A percentile compares a stretch with the other conserved stretches of the same genome.
Evolutionary conservation across 2,888 invertebrate species (phyloP).

Genomic region (Molanna angustata): DNA sequence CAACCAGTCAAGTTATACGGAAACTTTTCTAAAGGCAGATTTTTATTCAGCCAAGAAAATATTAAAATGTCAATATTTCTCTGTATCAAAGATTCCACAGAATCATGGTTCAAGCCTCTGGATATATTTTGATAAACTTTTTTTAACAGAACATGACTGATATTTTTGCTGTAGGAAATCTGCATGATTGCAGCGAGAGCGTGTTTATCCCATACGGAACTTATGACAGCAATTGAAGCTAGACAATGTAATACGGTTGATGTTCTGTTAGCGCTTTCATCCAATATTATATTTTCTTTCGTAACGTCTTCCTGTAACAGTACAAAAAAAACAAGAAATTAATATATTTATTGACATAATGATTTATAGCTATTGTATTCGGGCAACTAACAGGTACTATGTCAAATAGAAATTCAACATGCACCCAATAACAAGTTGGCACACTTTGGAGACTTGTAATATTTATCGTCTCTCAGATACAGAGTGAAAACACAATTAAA

Average conservation of each 20-base stretch:
- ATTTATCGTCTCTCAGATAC: too few relatives aligned
- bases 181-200: slow-evolving; percentile 54
- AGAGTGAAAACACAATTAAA: too few relatives aligned
- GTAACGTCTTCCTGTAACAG: slow-evolving; percentile 32
- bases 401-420: too few relatives aligned
- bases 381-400: too few relatives aligned
- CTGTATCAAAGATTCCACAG: slow-evolving; percentile 37
- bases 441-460: too few relatives aligned
- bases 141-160: slow-evolving; percentile 45
- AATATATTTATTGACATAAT: too few relatives aligned
- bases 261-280: slow-evolving; percentile 59
- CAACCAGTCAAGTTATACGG: slow-evolving; percentile 48
- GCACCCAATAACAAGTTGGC: too few relatives aligned
- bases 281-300: slow-evolving; percentile 47
- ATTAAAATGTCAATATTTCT: slow-evolving; percentile 51
- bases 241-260: slow-evolving; percentile 57
- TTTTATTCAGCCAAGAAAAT: slow-evolving; percentile 49
- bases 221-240: slow-evolving; percentile 52
- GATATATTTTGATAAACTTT: slow-evolving; percentile 48
- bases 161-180: slow-evolving; percentile 51
- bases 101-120: slow-evolving; percentile 1
- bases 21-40: slow-evolving; percentile 43
- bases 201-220: slow-evolving; percentile 50
- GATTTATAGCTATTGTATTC: too few relatives aligned
- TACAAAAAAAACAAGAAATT: neutral